Evolutionary conservation across 1,140 invertebrate species (phyloP), one percentile per base, ranked within the genome.

Genomic region (Drosophila lowei): DNA sequence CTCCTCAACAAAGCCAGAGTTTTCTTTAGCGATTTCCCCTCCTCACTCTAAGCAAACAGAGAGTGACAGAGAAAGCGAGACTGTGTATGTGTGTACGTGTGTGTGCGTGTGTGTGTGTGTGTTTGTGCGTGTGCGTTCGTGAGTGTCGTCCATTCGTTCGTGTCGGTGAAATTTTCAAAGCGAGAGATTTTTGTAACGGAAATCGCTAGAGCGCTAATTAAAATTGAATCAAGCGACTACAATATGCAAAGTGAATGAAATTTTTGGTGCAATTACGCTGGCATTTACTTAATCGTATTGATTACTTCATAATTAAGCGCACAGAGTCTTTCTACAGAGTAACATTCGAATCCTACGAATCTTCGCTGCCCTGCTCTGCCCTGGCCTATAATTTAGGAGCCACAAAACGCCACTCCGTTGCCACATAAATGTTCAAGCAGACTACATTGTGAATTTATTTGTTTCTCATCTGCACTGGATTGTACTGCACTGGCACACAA

Each of bases 11-110:
- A 83, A 72, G 72, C 72, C 72, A 75, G 72, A 81, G 74, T 86
- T 85, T 85, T 65, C 77, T 85, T 83, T 67, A 74, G 71, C 79
- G 68, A 78, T 50, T 70, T 79, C 64, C 61, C 75, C 77, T 72
- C 38, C 30, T 3, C 34, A 13, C 34, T 13, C 34, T 38, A 13
- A 13, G 11, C 11, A 38, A 38, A 38, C 34, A 38, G 4, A 38
- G 34, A 5, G 34, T 13, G 34, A 38, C 13, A 38, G 46, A 28
- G 46, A 56, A n/a, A n/a, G n/a, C 52, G 41, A 25, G 47, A 30
- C 30, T 56, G 63, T n/a, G 59, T 63, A 48, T 44, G 59, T 62
- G 54, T 53, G 38, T 42, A 54, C 58, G 46, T 21, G 48, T 55
- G 70, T 61, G 55, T 61, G 63, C 30, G 28, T 42, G 50, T 56